Conservation (phyloP, 2,888 invertebrate species). For the Balanococcus diminutus region DNA sequence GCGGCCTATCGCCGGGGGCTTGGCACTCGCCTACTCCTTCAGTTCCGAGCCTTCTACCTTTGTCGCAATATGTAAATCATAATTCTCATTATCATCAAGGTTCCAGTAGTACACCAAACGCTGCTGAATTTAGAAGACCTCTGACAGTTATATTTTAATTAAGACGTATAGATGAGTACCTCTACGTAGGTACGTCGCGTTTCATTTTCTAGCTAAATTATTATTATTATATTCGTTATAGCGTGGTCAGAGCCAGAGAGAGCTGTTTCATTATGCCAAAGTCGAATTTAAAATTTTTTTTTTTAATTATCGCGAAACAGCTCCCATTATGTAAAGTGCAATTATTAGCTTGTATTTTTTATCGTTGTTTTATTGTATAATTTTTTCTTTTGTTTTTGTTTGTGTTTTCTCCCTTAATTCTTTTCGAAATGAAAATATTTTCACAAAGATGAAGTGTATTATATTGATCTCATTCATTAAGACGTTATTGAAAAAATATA, state of each 20-base stretch:
- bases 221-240: neutral
- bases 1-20: slow-evolving; percentile 58
- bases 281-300: neutral
- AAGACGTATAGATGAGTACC: neutral
- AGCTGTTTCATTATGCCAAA: slow-evolving; percentile 20
- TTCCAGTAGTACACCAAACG: slow-evolving; percentile 67
- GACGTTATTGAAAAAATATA: too few relatives aligned
- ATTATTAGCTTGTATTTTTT: slow-evolving; percentile 38
- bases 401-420: neutral
- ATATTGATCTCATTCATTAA: slow-evolving; percentile 41
- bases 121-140: slow-evolving; percentile 75
- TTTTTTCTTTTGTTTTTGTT: neutral
- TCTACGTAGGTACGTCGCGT: neutral
- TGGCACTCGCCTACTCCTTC: slow-evolving; percentile 57
- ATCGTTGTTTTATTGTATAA: neutral
- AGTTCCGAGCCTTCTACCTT: slow-evolving; percentile 67
- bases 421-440: neutral
- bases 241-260: neutral
- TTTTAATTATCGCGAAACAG: neutral
- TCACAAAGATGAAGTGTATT: neutral
- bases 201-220: neutral
- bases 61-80: slow-evolving; percentile 69
- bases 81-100: slow-evolving; percentile 62
- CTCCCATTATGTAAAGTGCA: slow-evolving; percentile 33
- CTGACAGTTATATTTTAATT: slow-evolving; percentile 83